Percentiles rank a stretch among this genome's conserved stretches.
phyloP scores from a whole-genome alignment of 1,140 invertebrate species.

The Zaprionus kolodkinae region DNA sequence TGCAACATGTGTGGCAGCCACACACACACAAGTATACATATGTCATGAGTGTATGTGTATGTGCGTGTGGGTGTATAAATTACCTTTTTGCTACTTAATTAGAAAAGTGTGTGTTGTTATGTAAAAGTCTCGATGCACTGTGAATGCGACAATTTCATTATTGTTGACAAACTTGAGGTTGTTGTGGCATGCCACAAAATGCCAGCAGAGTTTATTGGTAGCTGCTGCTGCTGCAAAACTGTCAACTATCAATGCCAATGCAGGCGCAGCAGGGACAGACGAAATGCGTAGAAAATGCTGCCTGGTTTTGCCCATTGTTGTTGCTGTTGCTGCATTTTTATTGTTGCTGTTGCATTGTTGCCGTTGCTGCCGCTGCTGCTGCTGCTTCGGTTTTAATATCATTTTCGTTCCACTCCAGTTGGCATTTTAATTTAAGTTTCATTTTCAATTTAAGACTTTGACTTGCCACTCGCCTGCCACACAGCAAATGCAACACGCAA shows the following conservation, averaged over 20 bases:
- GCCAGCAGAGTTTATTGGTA: constrained; percentile 42
- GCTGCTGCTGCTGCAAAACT: constrained; percentile 43
- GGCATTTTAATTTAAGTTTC: constrained; percentile 83
- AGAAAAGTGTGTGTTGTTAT: constrained; percentile 64
- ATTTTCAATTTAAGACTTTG: constrained; percentile 83
- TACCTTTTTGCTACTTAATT: constrained; percentile 76
- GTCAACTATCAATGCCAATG: constrained; percentile 76
- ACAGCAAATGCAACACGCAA: constrained; percentile 58
- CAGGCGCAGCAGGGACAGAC: constrained; percentile 53
- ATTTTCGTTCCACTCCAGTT: constrained; percentile 82
- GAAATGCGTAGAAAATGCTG: neutral
- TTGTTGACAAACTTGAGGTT: constrained; percentile 77
- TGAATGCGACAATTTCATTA: constrained; percentile 70
- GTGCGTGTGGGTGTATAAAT: constrained; percentile 16
- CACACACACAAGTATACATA: neutral
- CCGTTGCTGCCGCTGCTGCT: constrained; percentile 53
- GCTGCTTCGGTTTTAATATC: constrained; percentile 76
- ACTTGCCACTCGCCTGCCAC: constrained; percentile 68
- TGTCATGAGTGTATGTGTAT: neutral
- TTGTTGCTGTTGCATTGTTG: constrained; percentile 44
- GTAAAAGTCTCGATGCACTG: constrained; percentile 41
- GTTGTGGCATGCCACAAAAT: constrained; percentile 69
- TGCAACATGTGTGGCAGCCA: constrained; percentile 28
- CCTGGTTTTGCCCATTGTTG: constrained; percentile 16
- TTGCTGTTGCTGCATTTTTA: constrained; percentile 35